phyloP scores from a whole-genome alignment of 2,113 vertebrate species.

The Calypte anna region DNA sequence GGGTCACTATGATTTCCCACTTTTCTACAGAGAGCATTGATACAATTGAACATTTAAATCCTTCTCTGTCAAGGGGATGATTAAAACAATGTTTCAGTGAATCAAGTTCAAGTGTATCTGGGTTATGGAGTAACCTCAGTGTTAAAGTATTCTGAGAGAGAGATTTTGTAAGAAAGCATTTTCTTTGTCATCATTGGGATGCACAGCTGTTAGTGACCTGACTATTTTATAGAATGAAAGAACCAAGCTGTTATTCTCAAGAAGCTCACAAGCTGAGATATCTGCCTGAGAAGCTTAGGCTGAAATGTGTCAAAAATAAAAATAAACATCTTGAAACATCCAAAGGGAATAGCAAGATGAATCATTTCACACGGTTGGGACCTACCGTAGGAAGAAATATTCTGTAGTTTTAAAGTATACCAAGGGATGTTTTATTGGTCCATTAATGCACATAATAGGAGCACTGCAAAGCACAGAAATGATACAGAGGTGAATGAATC shows the following conservation, averaged over 20 bases:
- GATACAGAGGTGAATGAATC: conserved; percentile 29
- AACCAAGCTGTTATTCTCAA: not conserved
- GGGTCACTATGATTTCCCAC: not conserved
- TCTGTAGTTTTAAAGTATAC: not conserved
- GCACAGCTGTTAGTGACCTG: not conserved
- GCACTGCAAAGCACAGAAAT: not conserved
- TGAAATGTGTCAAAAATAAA: conserved; percentile 10
- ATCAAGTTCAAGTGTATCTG: not conserved
- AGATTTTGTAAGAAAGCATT: not conserved
- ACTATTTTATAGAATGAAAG: not conserved
- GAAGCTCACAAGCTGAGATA: not conserved
- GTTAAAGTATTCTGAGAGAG: not conserved
- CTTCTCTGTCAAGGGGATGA: not conserved
- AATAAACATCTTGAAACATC: not conserved
- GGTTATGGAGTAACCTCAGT: not conserved
- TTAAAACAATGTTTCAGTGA: not conserved
- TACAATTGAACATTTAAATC: not conserved
- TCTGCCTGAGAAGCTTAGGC: not conserved
- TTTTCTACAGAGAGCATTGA: not conserved
- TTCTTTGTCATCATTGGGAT: not conserved
- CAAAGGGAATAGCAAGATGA: not conserved
- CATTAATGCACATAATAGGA: not conserved
- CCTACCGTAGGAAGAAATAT: not conserved
- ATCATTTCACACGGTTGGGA: not conserved
- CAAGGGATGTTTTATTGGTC: conserved; percentile 13